phyloP scores from a whole-genome alignment of 2,113 vertebrate species.

The Ammodytes dubius region DNA sequence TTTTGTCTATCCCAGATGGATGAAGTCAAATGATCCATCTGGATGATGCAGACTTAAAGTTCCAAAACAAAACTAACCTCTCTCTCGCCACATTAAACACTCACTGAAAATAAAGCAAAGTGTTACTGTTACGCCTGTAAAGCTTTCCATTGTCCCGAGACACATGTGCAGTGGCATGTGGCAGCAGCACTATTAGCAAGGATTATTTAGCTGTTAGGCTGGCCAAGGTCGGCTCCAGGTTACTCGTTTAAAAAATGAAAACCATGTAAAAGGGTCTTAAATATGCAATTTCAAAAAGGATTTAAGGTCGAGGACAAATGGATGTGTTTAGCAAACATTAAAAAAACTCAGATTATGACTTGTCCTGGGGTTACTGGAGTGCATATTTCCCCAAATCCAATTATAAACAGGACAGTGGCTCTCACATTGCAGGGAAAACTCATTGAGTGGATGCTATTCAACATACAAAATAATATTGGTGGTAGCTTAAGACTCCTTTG shows the following conservation, averaged over 20 bases:
- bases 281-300: not conserved
- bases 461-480: too few relatives aligned
- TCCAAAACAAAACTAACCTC: not conserved
- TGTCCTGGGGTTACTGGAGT: too few relatives aligned
- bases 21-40: conserved; percentile 54
- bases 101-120: conserved; percentile 7
- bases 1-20: conserved; percentile 15
- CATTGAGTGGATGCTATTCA: too few relatives aligned
- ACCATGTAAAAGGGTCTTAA: not conserved
- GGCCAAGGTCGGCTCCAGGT: too few relatives aligned
- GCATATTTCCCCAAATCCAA: too few relatives aligned
- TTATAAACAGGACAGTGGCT: too few relatives aligned
- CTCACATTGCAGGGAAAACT: too few relatives aligned
- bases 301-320: too few relatives aligned
- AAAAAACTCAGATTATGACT: too few relatives aligned
- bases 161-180: not conserved
- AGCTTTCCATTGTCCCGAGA: not conserved
- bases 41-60: conserved; percentile 11
- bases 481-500: too few relatives aligned
- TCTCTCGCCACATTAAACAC: not conserved
- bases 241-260: not conserved
- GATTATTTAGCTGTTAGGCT: not conserved
- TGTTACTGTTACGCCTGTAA: not conserved
- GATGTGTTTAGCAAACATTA: too few relatives aligned
- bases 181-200: not conserved